phyloP scores from a whole-genome alignment of 2,888 invertebrate species.

The Conistra vaccinii region DNA sequence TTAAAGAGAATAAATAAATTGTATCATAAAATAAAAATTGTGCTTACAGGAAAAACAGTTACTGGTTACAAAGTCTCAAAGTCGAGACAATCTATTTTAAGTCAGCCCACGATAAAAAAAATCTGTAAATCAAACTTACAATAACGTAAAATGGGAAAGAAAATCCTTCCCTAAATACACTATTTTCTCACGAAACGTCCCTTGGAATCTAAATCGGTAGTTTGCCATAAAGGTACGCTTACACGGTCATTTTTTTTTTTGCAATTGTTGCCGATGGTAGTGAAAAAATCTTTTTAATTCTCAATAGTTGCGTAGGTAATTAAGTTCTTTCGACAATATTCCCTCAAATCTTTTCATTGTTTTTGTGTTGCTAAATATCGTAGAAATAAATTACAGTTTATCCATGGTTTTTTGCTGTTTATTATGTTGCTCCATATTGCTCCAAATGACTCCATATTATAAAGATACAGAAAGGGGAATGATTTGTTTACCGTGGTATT shows the following conservation, averaged over 20 bases:
- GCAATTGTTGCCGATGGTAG: not conserved
- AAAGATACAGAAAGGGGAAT: too few relatives aligned
- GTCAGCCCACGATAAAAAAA: not conserved
- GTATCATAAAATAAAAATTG: not conserved
- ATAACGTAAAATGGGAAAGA: constrained; percentile 15
- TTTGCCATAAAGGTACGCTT: constrained; percentile 17
- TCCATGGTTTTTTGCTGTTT: too few relatives aligned
- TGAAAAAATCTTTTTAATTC: not conserved
- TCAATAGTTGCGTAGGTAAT: too few relatives aligned
- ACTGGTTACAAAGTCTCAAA: not conserved
- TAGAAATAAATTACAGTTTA: not conserved
- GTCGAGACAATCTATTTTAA: not conserved
- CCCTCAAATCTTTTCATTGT: not conserved
- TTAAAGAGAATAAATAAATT: not conserved
- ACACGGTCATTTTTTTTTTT: not conserved
- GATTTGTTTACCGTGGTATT: too few relatives aligned
- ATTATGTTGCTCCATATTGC: too few relatives aligned
- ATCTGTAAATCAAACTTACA: too few relatives aligned
- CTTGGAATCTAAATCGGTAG: constrained; percentile 35
- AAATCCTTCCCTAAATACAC: constrained; percentile 11
- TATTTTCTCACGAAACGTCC: constrained; percentile 40
- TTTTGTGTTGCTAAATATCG: not conserved
- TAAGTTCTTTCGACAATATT: not conserved
- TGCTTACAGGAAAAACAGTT: not conserved
- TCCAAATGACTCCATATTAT: not conserved